A percentile compares a stretch with the other conserved stretches of the same genome.
Conservation (phyloP, 1,140 invertebrate species). For the Drosophila oshimai region DNA sequence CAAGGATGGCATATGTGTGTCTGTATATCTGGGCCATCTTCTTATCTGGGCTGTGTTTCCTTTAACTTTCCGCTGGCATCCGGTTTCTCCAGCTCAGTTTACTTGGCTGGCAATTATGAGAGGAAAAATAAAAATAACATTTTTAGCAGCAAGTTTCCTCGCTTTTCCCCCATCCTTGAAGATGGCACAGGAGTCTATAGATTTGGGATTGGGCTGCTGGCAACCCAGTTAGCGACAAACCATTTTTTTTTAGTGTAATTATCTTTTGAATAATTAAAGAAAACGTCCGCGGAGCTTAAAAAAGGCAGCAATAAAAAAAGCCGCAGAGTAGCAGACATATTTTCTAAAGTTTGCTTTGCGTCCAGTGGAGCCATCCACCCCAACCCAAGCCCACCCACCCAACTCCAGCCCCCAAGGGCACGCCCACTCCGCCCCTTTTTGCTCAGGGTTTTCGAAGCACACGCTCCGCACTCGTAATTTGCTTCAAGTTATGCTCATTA, state of each 20-base stretch:
- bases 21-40: conserved; percentile 29
- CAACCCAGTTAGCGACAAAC: conserved; percentile 60
- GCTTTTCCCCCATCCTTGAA: neutral
- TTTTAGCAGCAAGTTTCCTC: conserved; percentile 62
- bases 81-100: conserved; percentile 29
- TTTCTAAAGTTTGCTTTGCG: conserved; percentile 59
- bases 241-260: conserved; percentile 72
- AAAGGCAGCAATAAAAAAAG: conserved; percentile 40
- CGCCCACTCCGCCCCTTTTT: conserved; percentile 6
- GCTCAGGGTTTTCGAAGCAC: conserved; percentile 46
- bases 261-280: conserved; percentile 81
- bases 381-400: neutral
- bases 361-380: neutral
- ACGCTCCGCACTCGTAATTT: conserved; percentile 62
- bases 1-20: conserved; percentile 25
- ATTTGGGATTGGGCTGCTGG: conserved; percentile 56
- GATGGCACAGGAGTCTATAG: conserved; percentile 51
- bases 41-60: conserved; percentile 73
- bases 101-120: conserved; percentile 67
- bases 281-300: conserved; percentile 67
- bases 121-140: conserved; percentile 69
- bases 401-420: conserved; percentile 44
- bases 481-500: conserved; percentile 75
- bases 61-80: conserved; percentile 65
- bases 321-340: conserved; percentile 55